These are phyloP conservation scores for Noctua janthina DNA, from an alignment of 2,888 invertebrate species.

Conservation along the genomic window DNA sequence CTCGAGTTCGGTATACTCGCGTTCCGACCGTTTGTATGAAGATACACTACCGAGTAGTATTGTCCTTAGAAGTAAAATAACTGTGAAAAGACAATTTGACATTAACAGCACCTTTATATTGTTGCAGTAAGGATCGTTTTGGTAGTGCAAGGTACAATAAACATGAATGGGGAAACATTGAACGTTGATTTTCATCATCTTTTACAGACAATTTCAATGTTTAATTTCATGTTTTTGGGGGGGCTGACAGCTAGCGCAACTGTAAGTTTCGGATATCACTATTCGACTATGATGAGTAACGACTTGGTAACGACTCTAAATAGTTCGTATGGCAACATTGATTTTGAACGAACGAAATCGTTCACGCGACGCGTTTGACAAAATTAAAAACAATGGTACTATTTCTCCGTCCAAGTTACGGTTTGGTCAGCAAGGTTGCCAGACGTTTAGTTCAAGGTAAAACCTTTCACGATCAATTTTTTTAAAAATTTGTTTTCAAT, in stretches of 20 bases:
- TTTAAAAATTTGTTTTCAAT: constrained; percentile 3
- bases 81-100: neutral
- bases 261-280: neutral
- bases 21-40: no score
- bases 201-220: neutral
- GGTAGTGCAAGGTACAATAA: neutral
- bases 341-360: constrained; percentile 18
- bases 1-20: no score
- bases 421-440: constrained; percentile 76
- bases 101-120: neutral
- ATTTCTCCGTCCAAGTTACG: constrained; percentile 71
- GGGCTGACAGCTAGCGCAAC: neutral
- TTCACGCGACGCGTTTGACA: neutral
- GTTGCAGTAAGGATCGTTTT: neutral
- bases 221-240: neutral
- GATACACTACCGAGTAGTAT: neutral
- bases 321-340: constrained; percentile 22
- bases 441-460: constrained; percentile 84
- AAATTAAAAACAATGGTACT: constrained; percentile 59
- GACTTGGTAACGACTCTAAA: neutral
- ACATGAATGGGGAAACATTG: neutral
- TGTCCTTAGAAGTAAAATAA: no score
- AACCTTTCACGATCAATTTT: constrained; percentile 69
- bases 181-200: neutral
- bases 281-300: neutral